Percentiles rank a stretch among this genome's conserved stretches.
phyloP scores from a whole-genome alignment of 1,140 invertebrate genomes.

The Tetramorium parvispinum region DNA sequence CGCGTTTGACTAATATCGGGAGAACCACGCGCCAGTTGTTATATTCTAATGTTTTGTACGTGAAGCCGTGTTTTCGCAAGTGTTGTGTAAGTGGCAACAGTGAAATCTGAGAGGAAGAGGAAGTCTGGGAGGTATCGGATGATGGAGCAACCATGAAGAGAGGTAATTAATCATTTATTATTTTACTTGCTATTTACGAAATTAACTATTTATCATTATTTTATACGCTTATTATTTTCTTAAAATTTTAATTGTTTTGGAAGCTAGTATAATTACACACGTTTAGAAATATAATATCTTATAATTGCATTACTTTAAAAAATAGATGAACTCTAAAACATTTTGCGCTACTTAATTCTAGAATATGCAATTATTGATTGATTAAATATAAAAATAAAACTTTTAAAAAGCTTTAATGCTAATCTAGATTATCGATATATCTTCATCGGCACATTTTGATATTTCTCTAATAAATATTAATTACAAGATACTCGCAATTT shows the following conservation, averaged over 20 bases:
- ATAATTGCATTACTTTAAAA: neutral
- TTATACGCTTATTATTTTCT: neutral
- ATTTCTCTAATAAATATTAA: neutral
- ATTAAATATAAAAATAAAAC: neutral
- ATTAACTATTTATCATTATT: constrained; percentile 1
- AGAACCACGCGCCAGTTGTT: neutral
- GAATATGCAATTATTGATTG: neutral
- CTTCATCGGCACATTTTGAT: no score
- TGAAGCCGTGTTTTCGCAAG: neutral
- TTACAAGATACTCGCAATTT: neutral
- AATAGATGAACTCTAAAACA: neutral
- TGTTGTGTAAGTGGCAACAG: neutral
- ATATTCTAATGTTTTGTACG: neutral
- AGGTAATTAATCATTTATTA: neutral
- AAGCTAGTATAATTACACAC: neutral
- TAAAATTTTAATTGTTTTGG: neutral
- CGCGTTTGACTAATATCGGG: neutral
- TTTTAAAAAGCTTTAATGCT: neutral
- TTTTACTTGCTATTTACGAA: neutral
- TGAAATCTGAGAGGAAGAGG: neutral
- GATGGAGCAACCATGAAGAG: neutral
- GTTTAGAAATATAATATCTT: neutral
- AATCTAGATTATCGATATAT: neutral
- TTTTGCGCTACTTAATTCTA: neutral
- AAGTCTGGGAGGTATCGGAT: neutral